A percentile compares a stretch with the other conserved stretches of the same genome.
Evolutionary conservation across 2,797 vertebrate genomes (phyloP).

Genomic region (Chromobotia macracanthus): DNA sequence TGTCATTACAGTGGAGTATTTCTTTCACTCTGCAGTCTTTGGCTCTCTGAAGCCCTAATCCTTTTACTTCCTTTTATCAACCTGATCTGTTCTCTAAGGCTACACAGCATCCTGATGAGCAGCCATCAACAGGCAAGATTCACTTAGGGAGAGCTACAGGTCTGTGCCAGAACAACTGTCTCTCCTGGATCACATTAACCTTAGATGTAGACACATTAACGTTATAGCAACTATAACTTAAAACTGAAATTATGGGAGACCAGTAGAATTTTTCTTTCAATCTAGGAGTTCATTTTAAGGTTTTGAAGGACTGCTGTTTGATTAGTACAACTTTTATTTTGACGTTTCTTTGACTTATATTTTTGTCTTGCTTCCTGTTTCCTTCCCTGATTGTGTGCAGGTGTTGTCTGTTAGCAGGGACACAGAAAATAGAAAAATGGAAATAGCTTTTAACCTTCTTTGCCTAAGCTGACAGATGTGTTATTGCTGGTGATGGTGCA

Average conservation of each 20-base stretch:
- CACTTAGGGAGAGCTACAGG: constrained; percentile 3
- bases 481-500: too few species aligned
- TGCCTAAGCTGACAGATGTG: too few species aligned
- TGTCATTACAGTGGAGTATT: constrained; percentile 31
- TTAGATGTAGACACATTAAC: not conserved
- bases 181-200: not conserved
- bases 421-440: too few species aligned
- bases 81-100: constrained; percentile 43
- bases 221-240: not conserved
- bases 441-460: too few species aligned
- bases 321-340: not conserved
- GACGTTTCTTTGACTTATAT: not conserved
- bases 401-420: too few species aligned
- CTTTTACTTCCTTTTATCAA: constrained; percentile 59
- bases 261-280: too few species aligned
- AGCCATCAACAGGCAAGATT: constrained; percentile 18
- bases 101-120: constrained; percentile 22
- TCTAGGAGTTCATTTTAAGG: too few species aligned
- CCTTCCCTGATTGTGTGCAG: too few species aligned
- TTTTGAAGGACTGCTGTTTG: not conserved
- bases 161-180: constrained; percentile 13
- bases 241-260: not conserved
- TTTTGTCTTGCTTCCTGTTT: not conserved
- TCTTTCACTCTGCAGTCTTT: constrained; percentile 26
- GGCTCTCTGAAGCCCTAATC: constrained; percentile 53